Percentiles rank a stretch among this genome's conserved stretches.
Evolutionary conservation across 2,113 vertebrate species (phyloP).

Genomic region (Hydrochoerus hydrochaeris): DNA sequence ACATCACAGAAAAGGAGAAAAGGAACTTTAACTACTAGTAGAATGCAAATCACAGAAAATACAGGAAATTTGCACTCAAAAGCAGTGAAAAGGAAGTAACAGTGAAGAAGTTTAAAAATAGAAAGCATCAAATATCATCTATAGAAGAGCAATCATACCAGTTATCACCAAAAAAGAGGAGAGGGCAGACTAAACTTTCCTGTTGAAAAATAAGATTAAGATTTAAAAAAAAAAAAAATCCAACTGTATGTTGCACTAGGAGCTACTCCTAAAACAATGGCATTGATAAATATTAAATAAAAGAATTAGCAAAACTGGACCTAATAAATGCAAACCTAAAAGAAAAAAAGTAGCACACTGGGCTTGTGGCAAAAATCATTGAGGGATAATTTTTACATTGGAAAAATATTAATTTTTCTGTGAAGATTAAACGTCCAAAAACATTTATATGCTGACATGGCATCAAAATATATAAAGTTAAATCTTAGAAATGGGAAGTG

Average conservation of each 20-base stretch:
- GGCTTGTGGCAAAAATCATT: conserved; percentile 13
- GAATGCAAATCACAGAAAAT: neutral
- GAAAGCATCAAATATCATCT: neutral
- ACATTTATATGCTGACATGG: neutral
- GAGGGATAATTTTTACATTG: neutral
- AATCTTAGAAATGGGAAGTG: conserved; percentile 13
- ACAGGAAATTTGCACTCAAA: neutral
- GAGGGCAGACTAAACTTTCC: neutral
- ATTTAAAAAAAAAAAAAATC: neutral
- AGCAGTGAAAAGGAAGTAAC: neutral
- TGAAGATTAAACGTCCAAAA: conserved; percentile 7
- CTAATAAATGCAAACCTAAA: neutral
- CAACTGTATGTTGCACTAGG: neutral
- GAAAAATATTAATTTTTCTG: neutral
- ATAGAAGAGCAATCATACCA: neutral
- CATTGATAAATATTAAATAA: neutral
- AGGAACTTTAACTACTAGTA: neutral
- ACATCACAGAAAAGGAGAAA: neutral
- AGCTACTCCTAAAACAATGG: neutral
- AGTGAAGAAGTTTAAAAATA: conserved; percentile 41
- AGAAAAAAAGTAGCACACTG: neutral
- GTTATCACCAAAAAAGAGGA: neutral
- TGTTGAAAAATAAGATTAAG: conserved; percentile 15
- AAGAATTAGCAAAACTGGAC: neutral
- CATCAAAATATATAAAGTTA: neutral